Evolutionary conservation across 2,797 vertebrate genomes (phyloP).

Genomic region (Tarsius wallacei): DNA sequence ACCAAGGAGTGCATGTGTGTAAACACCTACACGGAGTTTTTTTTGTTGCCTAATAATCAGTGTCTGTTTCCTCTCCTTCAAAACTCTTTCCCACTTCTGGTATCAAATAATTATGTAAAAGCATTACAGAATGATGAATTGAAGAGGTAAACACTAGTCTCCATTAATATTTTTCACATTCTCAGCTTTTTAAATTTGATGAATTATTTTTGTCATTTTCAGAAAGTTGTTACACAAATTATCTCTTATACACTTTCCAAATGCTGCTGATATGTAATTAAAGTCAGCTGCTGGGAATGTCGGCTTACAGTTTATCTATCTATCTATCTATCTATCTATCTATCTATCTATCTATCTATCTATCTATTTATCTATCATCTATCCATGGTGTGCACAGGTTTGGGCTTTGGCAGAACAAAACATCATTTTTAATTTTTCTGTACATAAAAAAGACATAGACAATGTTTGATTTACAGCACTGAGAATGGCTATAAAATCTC

Average conservation of each 20-base stretch:
- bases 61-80: not conserved
- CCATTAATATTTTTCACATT: constrained; percentile 60
- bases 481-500: not conserved
- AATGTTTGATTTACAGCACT: not conserved
- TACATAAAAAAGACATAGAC: not conserved
- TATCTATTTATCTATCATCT: not conserved
- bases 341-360: too few species aligned
- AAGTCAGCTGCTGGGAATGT: not conserved
- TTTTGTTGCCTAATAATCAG: not conserved
- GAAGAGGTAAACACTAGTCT: constrained; percentile 31
- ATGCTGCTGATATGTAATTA: constrained; percentile 41
- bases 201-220: constrained; percentile 67
- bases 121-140: constrained; percentile 2
- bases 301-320: not conserved
- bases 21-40: not conserved
- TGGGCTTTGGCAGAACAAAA: not conserved
- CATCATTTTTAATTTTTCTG: constrained; percentile 1
- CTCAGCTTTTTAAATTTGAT: constrained; percentile 64
- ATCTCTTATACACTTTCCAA: constrained; percentile 61
- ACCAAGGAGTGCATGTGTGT: not conserved
- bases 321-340: too few species aligned
- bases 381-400: not conserved
- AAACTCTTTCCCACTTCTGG: not conserved
- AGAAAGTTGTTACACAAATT: constrained; percentile 29
- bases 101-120: constrained; percentile 56